These are phyloP conservation scores for Caranx ignobilis DNA, from an alignment of 2,113 vertebrate species.

Conservation along the genomic window DNA sequence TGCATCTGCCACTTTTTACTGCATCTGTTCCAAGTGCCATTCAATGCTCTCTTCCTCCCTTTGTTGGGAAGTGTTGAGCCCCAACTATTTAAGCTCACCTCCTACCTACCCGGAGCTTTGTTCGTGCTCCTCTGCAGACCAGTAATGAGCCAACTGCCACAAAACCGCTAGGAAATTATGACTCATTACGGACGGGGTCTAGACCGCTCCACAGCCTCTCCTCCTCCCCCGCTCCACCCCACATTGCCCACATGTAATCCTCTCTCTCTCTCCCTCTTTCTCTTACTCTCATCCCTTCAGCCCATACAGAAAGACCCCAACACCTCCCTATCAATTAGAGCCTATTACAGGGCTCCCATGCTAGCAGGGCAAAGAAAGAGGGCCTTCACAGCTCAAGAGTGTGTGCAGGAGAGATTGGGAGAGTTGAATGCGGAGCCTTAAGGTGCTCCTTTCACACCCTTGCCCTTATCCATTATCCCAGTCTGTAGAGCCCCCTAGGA, in stretches of 20 bases:
- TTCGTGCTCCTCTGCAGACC: slow-evolving; percentile 93
- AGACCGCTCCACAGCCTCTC: slow-evolving; percentile 89
- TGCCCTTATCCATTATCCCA: slow-evolving; percentile 82
- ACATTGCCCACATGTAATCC: slow-evolving; percentile 78
- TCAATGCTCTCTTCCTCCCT: slow-evolving; percentile 82
- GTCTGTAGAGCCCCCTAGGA: slow-evolving; percentile 75
- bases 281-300: slow-evolving; percentile 85
- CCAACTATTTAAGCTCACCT: slow-evolving; percentile 99
- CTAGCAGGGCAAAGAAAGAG: slow-evolving; percentile 89
- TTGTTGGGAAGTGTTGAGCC: slow-evolving; percentile 87
- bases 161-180: slow-evolving; percentile 98
- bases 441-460: slow-evolving; percentile 86
- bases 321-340: slow-evolving; percentile 99
- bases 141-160: slow-evolving; percentile 98
- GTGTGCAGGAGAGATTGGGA: slow-evolving; percentile 86
- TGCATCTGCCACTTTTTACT: slow-evolving; percentile 87
- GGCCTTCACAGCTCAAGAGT: slow-evolving; percentile 91
- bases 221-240: slow-evolving; percentile 71
- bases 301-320: slow-evolving; percentile 94
- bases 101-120: slow-evolving; percentile 95
- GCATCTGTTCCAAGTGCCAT: slow-evolving; percentile 88
- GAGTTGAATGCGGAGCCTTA: slow-evolving; percentile 82
- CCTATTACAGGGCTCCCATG: slow-evolving; percentile 97
- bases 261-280: slow-evolving; percentile 82
- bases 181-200: slow-evolving; percentile 95